Percentiles rank a stretch among this genome's conserved stretches.
Conservation (phyloP, 2,888 invertebrate genomes). For the Chaetogeoica ovagalla region DNA sequence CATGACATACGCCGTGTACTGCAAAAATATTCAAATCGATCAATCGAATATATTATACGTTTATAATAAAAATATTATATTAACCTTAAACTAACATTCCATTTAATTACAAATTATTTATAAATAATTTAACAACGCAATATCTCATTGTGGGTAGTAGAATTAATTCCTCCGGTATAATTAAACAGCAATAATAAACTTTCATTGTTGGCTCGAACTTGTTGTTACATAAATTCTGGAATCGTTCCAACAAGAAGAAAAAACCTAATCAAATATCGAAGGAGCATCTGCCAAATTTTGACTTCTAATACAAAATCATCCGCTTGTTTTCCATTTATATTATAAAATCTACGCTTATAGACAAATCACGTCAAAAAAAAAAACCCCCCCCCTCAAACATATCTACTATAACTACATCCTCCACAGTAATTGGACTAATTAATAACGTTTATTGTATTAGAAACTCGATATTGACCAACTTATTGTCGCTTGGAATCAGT, state of each 20-base stretch:
- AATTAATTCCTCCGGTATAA: conserved; percentile 7
- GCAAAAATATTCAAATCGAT: too few relatives aligned
- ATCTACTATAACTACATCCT: too few relatives aligned
- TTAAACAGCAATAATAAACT: conserved; percentile 39
- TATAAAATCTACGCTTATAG: neutral
- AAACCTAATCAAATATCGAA: conserved; percentile 43
- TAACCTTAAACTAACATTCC: neutral
- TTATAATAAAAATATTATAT: neutral
- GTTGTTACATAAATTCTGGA: conserved; percentile 34
- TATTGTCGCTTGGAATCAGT: neutral
- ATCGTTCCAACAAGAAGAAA: conserved; percentile 14
- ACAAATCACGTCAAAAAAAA: neutral
- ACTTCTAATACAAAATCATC: conserved; percentile 19
- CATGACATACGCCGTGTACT: too few relatives aligned
- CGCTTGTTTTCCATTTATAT: conserved; percentile 13
- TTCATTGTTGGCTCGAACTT: conserved; percentile 35
- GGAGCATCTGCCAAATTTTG: conserved; percentile 41
- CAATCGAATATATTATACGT: neutral
- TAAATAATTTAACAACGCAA: neutral
- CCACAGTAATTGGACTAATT: too few relatives aligned
- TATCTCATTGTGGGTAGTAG: conserved; percentile 3
- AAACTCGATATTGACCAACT: neutral
- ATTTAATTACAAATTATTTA: neutral
- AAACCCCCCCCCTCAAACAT: too few relatives aligned
- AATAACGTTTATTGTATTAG: too few relatives aligned